Evolutionary conservation across 2,888 invertebrate species (phyloP).

Genomic region (Oligia strigilis): DNA sequence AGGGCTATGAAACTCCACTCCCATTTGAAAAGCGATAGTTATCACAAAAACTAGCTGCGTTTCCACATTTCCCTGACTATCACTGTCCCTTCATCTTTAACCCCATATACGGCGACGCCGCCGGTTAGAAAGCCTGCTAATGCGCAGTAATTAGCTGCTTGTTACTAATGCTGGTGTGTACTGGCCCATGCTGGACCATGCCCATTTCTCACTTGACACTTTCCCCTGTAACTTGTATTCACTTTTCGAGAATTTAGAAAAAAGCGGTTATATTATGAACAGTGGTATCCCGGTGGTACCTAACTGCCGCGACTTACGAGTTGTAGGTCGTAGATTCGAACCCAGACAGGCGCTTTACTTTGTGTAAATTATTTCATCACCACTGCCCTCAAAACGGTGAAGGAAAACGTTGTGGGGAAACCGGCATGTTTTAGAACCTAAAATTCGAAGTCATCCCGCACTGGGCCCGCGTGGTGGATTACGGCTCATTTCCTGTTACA

Average conservation of each 20-base stretch:
- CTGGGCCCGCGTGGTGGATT: too few species aligned
- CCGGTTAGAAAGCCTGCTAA: constrained; percentile 48
- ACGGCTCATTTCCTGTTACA: too few species aligned
- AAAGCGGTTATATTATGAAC: neutral
- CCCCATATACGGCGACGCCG: constrained; percentile 33
- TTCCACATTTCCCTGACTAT: constrained; percentile 32
- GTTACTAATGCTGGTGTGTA: constrained; percentile 30
- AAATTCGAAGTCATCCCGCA: too few species aligned
- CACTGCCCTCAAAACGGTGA: neutral
- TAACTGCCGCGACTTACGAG: too few species aligned
- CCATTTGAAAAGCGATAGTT: constrained; percentile 27
- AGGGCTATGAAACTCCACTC: neutral
- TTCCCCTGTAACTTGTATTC: constrained; percentile 31
- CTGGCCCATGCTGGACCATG: constrained; percentile 14
- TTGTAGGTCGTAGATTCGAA: too few species aligned
- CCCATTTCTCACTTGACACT: constrained; percentile 31
- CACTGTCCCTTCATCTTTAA: constrained; percentile 53
- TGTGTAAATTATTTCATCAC: neutral
- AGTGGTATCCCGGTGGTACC: neutral
- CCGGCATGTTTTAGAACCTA: too few species aligned
- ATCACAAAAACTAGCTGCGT: constrained; percentile 18
- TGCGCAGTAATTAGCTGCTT: constrained; percentile 52
- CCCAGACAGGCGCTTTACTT: too few species aligned
- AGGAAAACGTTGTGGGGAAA: too few species aligned
- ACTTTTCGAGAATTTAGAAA: neutral